Evolutionary conservation across 2,888 invertebrate genomes (phyloP), one percentile per base, ranked within the genome.

Genomic region (Eupithecia inturbata): DNA sequence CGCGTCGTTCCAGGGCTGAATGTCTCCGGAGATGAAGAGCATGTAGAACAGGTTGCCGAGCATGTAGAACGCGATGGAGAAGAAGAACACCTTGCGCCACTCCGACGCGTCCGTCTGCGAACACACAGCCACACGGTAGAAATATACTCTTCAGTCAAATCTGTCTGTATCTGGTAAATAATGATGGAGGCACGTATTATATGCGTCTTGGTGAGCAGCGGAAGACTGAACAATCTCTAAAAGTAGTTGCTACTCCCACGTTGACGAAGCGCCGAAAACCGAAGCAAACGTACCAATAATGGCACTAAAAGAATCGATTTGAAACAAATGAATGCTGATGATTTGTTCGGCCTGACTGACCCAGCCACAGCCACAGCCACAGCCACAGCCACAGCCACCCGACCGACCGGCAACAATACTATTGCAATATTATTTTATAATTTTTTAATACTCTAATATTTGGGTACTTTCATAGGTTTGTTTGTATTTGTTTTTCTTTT

Each of bases 11-110:
- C 96, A 96, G 26, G 92, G 84, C 82, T 96, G 96, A 1, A 95
- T 85, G n/a, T 95, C 92, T 0, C 95, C 96, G 0, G 95, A 92
- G 73, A 95, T 96, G 84, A 96, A 96, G 64, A 96, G 81, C 14
- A 96, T 78, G 81, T 95, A 96, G 83, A 96, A 91, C 76, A 95
- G 85, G 83, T 96, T 96, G 41, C 95, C 93, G 12, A 95, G 76
- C 82, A 96, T 94, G 84, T 96, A 96, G 80, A 96, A 92, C 0
- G 88, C 92, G 0, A 95, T 94, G 0, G 96, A 95, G n/a, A 96
- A 91, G 84, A 95, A 95, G 88, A 96, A 96, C 26, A 96, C 95
- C 39, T 94, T 95, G 63, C 95, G 88, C 96, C 96, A 96, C 76
- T 95, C 95, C 0, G 87, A 82, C 0, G 95, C 92, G 53, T 92